Conservation (phyloP, 2,888 invertebrate species). For the Ganaspis brasiliensis region DNA sequence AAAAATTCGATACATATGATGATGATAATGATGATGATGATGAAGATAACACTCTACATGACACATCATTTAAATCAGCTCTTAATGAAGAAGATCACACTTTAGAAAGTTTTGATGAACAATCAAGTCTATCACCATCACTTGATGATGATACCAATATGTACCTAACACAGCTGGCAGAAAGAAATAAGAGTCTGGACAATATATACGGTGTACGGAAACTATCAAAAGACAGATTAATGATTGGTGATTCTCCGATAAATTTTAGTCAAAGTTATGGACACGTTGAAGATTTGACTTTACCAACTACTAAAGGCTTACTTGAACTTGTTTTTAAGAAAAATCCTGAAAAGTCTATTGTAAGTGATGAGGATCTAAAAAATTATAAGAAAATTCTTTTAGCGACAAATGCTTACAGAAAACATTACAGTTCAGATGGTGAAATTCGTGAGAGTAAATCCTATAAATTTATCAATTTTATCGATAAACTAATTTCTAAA, state of each 20-base stretch:
- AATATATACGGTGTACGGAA: constrained; percentile 53
- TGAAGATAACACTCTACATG: not conserved
- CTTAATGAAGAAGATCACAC: constrained; percentile 20
- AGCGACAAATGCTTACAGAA: constrained; percentile 56
- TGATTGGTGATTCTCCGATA: constrained; percentile 51
- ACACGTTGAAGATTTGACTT: constrained; percentile 37
- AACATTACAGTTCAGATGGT: constrained; percentile 44
- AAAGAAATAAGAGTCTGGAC: constrained; percentile 47
- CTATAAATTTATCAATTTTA: constrained; percentile 43
- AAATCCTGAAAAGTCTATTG: constrained; percentile 26
- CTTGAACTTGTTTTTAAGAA: constrained; percentile 56
- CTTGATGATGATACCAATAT: constrained; percentile 7
- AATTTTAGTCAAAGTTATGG: constrained; percentile 46
- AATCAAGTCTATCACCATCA: not conserved
- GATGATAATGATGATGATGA: constrained; percentile 41
- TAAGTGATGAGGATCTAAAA: constrained; percentile 40
- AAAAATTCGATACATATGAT: constrained; percentile 43
- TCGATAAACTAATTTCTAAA: not conserved
- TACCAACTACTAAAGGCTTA: constrained; percentile 50
- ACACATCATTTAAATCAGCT: not conserved
- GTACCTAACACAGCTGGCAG: not conserved
- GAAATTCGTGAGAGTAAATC: constrained; percentile 37
- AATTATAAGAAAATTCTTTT: constrained; percentile 51
- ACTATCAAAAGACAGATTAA: constrained; percentile 43
- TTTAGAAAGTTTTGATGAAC: not conserved